phyloP scores from a whole-genome alignment of 1,140 invertebrate species.

The Scylla paramamosain region DNA sequence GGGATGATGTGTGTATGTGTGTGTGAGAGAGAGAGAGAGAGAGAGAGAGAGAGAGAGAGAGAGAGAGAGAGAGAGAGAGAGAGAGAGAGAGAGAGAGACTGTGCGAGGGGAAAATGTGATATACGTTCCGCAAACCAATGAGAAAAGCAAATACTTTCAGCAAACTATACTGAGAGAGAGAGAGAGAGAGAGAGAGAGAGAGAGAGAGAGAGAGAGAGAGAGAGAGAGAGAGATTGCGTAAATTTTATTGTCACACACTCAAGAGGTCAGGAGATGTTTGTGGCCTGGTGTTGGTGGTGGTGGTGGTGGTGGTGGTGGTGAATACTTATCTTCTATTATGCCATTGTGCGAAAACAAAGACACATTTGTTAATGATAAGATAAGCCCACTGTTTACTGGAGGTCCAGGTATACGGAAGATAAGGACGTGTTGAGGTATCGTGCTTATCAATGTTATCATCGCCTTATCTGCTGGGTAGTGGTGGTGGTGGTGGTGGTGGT shows the following conservation, averaged over 20 bases:
- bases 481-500: too few relatives aligned
- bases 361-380: neutral
- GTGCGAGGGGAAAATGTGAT: too few relatives aligned
- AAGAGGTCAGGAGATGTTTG: neutral
- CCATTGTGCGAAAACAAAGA: constrained; percentile 5
- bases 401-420: neutral
- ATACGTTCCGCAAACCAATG: too few relatives aligned
- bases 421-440: neutral
- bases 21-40: too few relatives aligned
- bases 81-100: too few relatives aligned
- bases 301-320: neutral
- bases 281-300: neutral
- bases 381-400: neutral
- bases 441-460: neutral
- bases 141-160: too few relatives aligned
- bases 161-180: too few relatives aligned
- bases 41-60: too few relatives aligned
- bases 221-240: neutral
- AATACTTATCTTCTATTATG: neutral
- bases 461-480: neutral
- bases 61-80: too few relatives aligned
- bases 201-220: too few relatives aligned
- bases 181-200: too few relatives aligned
- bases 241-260: neutral
- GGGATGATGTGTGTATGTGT: too few relatives aligned